Base-by-base conservation (phyloP, 1,140 invertebrate species). In the Drosophila guanche region DNA sequence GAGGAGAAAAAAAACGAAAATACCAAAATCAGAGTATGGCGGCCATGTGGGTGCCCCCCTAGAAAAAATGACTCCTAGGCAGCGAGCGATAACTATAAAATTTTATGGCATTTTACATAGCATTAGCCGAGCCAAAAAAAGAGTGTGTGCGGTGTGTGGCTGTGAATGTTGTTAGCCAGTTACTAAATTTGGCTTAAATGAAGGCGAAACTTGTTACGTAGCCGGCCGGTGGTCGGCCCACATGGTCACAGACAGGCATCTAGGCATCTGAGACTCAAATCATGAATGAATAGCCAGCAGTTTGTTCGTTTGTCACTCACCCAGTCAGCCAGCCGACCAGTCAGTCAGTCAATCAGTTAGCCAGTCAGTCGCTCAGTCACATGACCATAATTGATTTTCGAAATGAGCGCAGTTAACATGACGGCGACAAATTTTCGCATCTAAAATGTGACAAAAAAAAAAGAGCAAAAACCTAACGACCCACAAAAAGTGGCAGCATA, bases 161-260 rank as follows among this genome's bases (percentile, higher is more conserved):
- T 80, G 66, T 75, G 74, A 78, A 77, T 69, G 79, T 63, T 77
- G 81, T 59, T 86, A 86, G 83, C 85, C 63, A 88, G 74, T 86
- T 86, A 86, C 81, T 86, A 83, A 86, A 86, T 86, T 88, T 86
- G 81, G 81, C 75, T 75, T 88, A 86, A 86, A 88, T 72, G 83
- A 83, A 88, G 81, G 81, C 81, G 78, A 81, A 86, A 86, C 81
- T 88, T 86, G 81, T 86, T 86, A 88, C 74, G 63, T 88, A 88
- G 81, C 83, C 81, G 77, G 77, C 83, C 77, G 81, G 77, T 69
- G 62, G 62, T 66, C 80, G 61, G 37, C 81, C 81, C 81, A 85
- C 81, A 86, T 81, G 71, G 65, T 66, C 75, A 41, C 16, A 59
- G 50, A 3, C 29, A 33, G 47, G 48, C 68, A 59, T n/a, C 63